A percentile compares a stretch with the other conserved stretches of the same genome.
phyloP scores from a whole-genome alignment of 1,140 invertebrate genomes.

The Pogonus chalceus region DNA sequence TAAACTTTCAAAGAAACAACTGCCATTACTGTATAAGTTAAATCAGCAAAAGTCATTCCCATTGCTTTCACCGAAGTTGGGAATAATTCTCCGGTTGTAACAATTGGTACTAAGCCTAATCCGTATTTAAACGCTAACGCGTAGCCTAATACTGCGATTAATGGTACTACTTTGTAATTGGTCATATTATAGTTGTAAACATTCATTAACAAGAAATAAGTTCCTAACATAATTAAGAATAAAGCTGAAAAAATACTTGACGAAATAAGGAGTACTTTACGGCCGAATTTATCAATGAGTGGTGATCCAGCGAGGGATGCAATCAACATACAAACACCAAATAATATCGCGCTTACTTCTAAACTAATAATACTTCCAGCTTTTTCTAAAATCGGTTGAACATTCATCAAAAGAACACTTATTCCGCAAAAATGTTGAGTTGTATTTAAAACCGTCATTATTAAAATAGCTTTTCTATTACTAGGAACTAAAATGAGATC shows the following conservation, averaged over 20 bases:
- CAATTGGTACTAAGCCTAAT: slow-evolving; percentile 50
- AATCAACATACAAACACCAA: slow-evolving; percentile 28
- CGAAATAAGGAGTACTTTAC: slow-evolving; percentile 33
- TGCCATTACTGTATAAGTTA: slow-evolving; percentile 32
- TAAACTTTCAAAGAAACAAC: slow-evolving; percentile 61
- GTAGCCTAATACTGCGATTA: slow-evolving; percentile 11
- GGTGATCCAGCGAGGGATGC: slow-evolving; percentile 22
- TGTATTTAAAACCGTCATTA: slow-evolving; percentile 40
- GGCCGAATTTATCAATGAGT: slow-evolving; percentile 32
- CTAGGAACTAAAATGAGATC: slow-evolving; percentile 23
- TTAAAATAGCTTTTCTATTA: slow-evolving; percentile 24
- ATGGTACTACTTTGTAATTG: slow-evolving; percentile 8
- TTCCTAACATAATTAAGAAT: slow-evolving; percentile 9
- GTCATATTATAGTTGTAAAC: background rate
- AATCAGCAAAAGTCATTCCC: slow-evolving; percentile 16
- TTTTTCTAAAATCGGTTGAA: slow-evolving; percentile 37
- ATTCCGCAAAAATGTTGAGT: slow-evolving; percentile 44
- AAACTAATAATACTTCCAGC: slow-evolving; percentile 28
- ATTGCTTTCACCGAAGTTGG: slow-evolving; percentile 43
- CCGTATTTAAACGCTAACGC: slow-evolving; percentile 14
- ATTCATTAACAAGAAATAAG: slow-evolving; percentile 17
- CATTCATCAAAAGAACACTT: slow-evolving; percentile 47
- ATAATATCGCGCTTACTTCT: slow-evolving; percentile 27
- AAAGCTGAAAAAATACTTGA: slow-evolving; percentile 12
- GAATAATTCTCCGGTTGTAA: slow-evolving; percentile 54